A percentile compares a stretch with the other conserved stretches of the same genome.
phyloP scores from a whole-genome alignment of 2,888 invertebrate species.

The Eupsilia transversa region DNA sequence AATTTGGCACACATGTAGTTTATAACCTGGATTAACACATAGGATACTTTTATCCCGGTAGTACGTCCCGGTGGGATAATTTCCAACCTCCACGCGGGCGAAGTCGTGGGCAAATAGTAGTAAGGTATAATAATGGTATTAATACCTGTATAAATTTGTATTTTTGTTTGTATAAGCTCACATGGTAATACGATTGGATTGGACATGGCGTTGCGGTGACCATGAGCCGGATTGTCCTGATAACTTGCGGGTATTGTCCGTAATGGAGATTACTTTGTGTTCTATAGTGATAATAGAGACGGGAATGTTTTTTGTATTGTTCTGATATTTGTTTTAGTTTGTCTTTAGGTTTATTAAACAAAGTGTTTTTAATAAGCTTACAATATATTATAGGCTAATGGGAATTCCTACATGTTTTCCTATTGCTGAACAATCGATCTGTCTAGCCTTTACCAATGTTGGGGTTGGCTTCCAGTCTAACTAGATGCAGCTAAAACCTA shows the following conservation, averaged over 20 bases:
- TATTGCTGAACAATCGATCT: not conserved
- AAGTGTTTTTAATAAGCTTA: not conserved
- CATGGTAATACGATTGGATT: constrained; percentile 65
- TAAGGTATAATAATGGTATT: constrained; percentile 2
- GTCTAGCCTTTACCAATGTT: too few relatives aligned
- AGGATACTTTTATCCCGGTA: not conserved
- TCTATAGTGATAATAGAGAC: not conserved
- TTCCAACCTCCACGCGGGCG: not conserved
- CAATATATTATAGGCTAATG: not conserved
- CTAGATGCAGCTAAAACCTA: too few relatives aligned
- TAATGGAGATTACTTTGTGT: not conserved
- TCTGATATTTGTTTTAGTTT: too few relatives aligned
- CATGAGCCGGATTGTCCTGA: constrained; percentile 25
- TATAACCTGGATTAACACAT: not conserved
- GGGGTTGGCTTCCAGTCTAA: too few relatives aligned
- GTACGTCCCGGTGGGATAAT: not conserved
- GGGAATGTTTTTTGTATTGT: too few relatives aligned
- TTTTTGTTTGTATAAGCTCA: constrained; percentile 57
- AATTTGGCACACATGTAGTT: not conserved
- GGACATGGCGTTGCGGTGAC: constrained; percentile 54
- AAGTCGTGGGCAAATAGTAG: not conserved
- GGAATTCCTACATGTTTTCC: not conserved
- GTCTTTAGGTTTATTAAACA: too few relatives aligned
- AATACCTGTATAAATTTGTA: constrained; percentile 54
- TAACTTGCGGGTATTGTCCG: not conserved